phyloP scores from a whole-genome alignment of 2,113 vertebrate species.

The Hystrix cristata region DNA sequence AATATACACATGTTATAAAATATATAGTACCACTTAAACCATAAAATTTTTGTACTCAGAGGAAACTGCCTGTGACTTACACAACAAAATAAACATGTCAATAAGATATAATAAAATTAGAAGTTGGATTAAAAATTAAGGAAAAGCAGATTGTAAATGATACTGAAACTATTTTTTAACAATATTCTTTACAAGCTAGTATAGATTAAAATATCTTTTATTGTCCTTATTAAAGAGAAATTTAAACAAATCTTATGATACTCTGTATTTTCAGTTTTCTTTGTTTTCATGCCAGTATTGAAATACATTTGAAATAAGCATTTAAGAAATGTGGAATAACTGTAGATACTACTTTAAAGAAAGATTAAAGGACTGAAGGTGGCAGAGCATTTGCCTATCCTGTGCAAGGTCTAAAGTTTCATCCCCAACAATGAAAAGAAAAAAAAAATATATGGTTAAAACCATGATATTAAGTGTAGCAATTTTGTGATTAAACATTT shows the following conservation, averaged over 20 bases:
- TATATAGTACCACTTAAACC: background rate
- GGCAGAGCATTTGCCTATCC: background rate
- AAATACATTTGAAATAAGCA: conserved; percentile 47
- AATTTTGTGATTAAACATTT: conserved; percentile 42
- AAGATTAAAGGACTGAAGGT: background rate
- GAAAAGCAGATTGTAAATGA: background rate
- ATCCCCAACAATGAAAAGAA: background rate
- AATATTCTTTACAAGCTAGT: background rate
- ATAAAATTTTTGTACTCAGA: background rate
- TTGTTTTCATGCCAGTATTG: background rate
- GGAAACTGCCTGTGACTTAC: background rate
- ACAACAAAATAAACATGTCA: background rate
- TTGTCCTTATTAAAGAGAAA: background rate
- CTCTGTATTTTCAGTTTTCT: conserved; percentile 12
- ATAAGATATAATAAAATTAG: conserved; percentile 35
- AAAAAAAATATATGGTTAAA: background rate
- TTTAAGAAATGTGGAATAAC: background rate
- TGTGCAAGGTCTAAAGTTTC: background rate
- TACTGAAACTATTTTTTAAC: background rate
- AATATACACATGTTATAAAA: background rate
- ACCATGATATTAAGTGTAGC: background rate
- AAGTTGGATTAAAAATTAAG: conserved; percentile 6
- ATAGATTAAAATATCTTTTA: background rate
- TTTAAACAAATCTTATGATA: background rate
- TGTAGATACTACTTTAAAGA: background rate